Percentiles rank a stretch among this genome's conserved stretches.
phyloP scores from a whole-genome alignment of 2,888 invertebrate species.

The Meliscaeva auricollis region DNA sequence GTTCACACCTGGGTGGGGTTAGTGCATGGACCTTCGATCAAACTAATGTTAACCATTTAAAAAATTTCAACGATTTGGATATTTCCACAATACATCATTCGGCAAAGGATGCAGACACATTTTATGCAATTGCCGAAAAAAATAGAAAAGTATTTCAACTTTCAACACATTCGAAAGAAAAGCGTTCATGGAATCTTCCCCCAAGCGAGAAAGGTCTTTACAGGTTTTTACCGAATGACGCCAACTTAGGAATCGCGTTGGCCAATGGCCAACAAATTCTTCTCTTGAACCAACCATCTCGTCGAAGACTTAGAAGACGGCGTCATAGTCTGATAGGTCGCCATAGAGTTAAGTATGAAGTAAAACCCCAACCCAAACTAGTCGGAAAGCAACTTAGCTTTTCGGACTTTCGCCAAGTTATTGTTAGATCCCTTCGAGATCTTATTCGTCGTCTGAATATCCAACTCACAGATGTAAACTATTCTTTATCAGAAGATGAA shows the following conservation, averaged over 20 bases:
- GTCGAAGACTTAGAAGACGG: slow-evolving; percentile 16
- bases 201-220: slow-evolving; percentile 59
- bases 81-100: slow-evolving; percentile 74
- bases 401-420: slow-evolving; percentile 76
- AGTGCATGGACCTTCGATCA: slow-evolving; percentile 79
- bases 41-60: slow-evolving; percentile 58
- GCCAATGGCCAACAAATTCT: slow-evolving; percentile 82
- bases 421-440: slow-evolving; percentile 78
- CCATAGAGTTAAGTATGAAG: slow-evolving; percentile 1
- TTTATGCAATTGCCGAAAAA: slow-evolving; percentile 80
- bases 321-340: slow-evolving; percentile 42
- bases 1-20: slow-evolving; percentile 77
- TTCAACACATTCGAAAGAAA: slow-evolving; percentile 79
- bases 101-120: slow-evolving; percentile 79
- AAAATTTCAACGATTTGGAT: slow-evolving; percentile 77
- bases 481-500: slow-evolving; percentile 81
- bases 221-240: slow-evolving; percentile 77
- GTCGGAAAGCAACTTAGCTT: slow-evolving; percentile 62
- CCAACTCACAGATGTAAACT: slow-evolving; percentile 80
- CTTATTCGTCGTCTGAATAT: slow-evolving; percentile 79
- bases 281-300: slow-evolving; percentile 53
- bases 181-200: slow-evolving; percentile 75
- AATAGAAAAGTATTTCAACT: slow-evolving; percentile 78
- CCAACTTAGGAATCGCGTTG: slow-evolving; percentile 80
- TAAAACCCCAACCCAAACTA: not conserved